Percentiles rank a stretch among this genome's conserved stretches.
Conservation (phyloP, 2,797 vertebrate species). For the Phrynocephalus vlangalii region DNA sequence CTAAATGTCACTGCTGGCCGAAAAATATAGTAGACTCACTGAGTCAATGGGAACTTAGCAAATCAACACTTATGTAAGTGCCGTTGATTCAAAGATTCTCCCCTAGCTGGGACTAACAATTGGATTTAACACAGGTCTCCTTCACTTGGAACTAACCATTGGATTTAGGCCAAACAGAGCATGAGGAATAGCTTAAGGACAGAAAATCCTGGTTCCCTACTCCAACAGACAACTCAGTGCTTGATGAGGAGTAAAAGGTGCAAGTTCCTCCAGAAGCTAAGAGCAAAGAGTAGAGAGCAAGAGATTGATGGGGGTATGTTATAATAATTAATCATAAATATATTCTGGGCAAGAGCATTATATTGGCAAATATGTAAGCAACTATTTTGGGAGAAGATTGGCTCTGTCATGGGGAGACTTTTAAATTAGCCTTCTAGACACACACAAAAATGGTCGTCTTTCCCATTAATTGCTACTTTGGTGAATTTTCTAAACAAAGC, state of each 20-base stretch:
- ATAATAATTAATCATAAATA: slow-evolving; percentile 72
- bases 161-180: slow-evolving; percentile 37
- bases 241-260: slow-evolving; percentile 66
- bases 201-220: slow-evolving; percentile 62
- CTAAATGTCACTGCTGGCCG: too few species aligned
- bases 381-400: slow-evolving; percentile 64
- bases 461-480: slow-evolving; percentile 46
- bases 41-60: too few species aligned
- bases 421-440: slow-evolving; percentile 65
- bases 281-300: slow-evolving; percentile 47
- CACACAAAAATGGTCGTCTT: slow-evolving; percentile 49
- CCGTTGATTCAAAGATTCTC: too few species aligned
- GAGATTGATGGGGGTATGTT: slow-evolving; percentile 62
- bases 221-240: slow-evolving; percentile 60
- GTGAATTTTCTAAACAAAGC: not conserved
- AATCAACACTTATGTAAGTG: too few species aligned
- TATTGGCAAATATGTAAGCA: slow-evolving; percentile 43
- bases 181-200: slow-evolving; percentile 66
- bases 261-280: slow-evolving; percentile 57
- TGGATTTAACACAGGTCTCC: too few species aligned
- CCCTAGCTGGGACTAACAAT: too few species aligned
- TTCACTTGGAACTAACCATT: too few species aligned
- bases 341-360: slow-evolving; percentile 58
- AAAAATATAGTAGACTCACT: too few species aligned
- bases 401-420: slow-evolving; percentile 49